Evolutionary conservation across 2,888 invertebrate species (phyloP).

Genomic region (Cephus spinipes): DNA sequence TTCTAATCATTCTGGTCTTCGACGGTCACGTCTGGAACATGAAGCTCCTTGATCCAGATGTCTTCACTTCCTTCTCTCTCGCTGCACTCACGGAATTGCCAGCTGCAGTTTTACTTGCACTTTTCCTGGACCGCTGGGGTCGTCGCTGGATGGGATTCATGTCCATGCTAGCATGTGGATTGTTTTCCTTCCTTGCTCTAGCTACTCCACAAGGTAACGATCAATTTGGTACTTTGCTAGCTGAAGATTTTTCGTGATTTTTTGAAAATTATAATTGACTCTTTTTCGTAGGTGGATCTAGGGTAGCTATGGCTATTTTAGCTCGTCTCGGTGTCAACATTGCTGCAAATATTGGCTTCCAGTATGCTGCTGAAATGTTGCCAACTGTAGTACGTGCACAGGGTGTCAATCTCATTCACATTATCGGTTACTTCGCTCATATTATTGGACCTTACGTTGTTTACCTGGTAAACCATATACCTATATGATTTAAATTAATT

Average conservation of each 20-base stretch:
- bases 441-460: slow-evolving; percentile 88
- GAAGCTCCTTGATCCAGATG: slow-evolving; percentile 82
- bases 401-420: slow-evolving; percentile 87
- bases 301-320: slow-evolving; percentile 83
- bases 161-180: slow-evolving; percentile 82
- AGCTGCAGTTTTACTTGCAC: slow-evolving; percentile 83
- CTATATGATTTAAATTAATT: not conserved
- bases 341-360: slow-evolving; percentile 90
- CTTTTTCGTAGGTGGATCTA: slow-evolving; percentile 72
- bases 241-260: slow-evolving; percentile 4
- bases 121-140: slow-evolving; percentile 85
- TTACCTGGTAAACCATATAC: slow-evolving; percentile 75
- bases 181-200: slow-evolving; percentile 83
- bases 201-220: slow-evolving; percentile 77
- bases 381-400: slow-evolving; percentile 91
- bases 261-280: slow-evolving; percentile 4
- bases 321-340: slow-evolving; percentile 90
- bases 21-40: slow-evolving; percentile 92
- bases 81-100: slow-evolving; percentile 87
- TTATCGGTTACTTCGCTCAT: slow-evolving; percentile 88
- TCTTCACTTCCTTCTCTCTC: slow-evolving; percentile 86
- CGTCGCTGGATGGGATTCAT: slow-evolving; percentile 87
- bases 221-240: slow-evolving; percentile 16
- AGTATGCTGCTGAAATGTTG: slow-evolving; percentile 88
- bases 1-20: slow-evolving; percentile 87